Conservation (phyloP, 1,140 invertebrate species). For the Cydia fagiglandana region DNA sequence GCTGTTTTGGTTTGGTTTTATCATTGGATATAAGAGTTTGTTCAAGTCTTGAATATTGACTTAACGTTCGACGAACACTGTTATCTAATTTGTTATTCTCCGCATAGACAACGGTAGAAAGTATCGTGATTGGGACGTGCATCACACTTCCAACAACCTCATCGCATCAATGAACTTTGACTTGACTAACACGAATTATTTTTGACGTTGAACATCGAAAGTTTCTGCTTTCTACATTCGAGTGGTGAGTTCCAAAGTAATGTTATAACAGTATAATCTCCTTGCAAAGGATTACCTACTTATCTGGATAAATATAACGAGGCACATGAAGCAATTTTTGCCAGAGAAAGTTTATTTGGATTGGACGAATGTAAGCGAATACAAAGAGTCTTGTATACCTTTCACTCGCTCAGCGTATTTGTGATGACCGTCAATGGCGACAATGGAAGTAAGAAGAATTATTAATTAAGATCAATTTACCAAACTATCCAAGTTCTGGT, state of each 20-base stretch:
- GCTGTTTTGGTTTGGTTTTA: neutral
- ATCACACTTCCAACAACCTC: neutral
- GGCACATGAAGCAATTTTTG: neutral
- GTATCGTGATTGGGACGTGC: constrained; percentile 2
- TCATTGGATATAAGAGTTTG: neutral
- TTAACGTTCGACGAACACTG: neutral
- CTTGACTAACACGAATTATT: neutral
- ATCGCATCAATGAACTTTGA: constrained; percentile 13
- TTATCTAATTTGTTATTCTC: neutral
- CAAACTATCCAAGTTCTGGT: neutral
- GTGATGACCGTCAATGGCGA: too few relatives aligned
- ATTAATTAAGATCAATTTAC: too few relatives aligned
- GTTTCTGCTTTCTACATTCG: neutral
- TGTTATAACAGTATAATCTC: neutral
- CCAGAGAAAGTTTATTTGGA: neutral
- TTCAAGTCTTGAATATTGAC: neutral
- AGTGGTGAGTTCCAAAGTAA: neutral
- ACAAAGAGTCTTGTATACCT: neutral
- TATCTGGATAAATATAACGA: neutral
- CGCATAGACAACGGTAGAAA: neutral
- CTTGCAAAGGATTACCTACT: neutral
- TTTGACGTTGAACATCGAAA: constrained; percentile 10
- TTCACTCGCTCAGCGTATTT: neutral
- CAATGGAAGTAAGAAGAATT: too few relatives aligned
- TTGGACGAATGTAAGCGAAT: neutral